Base-by-base conservation (phyloP, 2,797 vertebrate genomes). In the Sebastes diploproa region DNA sequence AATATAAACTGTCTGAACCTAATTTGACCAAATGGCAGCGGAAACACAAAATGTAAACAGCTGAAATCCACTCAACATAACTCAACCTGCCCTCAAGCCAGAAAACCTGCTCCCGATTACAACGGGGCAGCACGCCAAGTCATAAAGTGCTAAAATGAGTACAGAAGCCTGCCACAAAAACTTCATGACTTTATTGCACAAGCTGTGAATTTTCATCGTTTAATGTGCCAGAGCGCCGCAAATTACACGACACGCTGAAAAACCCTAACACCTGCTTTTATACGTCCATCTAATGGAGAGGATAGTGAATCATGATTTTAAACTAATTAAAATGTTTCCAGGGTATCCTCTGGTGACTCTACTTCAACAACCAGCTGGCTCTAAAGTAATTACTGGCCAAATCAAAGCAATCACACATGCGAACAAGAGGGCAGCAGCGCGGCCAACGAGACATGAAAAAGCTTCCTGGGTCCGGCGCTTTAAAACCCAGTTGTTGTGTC, bases 101-200 rank as follows among this genome's bases (percentile, higher is more conserved):
- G n/a, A 78, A 77, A 82, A 84, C 74, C 86, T 84, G 84, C 38
- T 90, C 58, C 73, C 56, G 54, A 88, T 88, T 82, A 83, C 72
- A 62, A n/a, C 62, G 52, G 79, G 69, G 69, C 64, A 55, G 59
- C 59, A 7, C 3, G 56, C 79, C 86, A 76, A 60, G 70, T 71
- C 75, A 59, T 75, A 62, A 81, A 72, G 25, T 13, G 9, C 30
- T 18, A 46, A 66, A 69, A 20, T 11, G 29, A 80, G 77, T 11
- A 34, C 46, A 20, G 34, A 56, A 62, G 63, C 4, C 56, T 20
- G 32, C 50, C 56, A 27, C 75, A 54, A 30, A 73, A 73, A 81
- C 58, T n/a, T 63, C 1, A 71, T 29, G 8, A 68, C 61, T 78
- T 38, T 56, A 72, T 54, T 36, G 56, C 65, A 32, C 68, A 77